Percentiles rank a stretch among this genome's conserved stretches.
Evolutionary conservation across 2,797 vertebrate genomes (phyloP).

Genomic region (Galagoides demidoff): DNA sequence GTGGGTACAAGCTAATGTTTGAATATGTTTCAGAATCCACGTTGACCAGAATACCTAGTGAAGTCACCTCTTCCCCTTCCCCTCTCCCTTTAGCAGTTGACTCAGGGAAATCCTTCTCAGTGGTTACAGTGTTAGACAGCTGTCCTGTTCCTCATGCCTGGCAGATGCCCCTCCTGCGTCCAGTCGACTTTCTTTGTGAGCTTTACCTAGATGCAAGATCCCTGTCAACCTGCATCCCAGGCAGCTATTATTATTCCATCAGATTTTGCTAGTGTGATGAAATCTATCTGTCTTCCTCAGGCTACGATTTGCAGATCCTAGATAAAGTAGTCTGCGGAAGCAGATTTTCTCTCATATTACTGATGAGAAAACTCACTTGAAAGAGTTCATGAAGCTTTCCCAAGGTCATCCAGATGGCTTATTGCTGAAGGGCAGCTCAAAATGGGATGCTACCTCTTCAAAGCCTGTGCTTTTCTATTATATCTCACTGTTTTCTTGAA

Average conservation of each 20-base stretch:
- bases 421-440: not conserved
- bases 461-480: not conserved
- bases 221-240: not conserved
- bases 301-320: not conserved
- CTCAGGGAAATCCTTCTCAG: not conserved
- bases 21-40: not conserved
- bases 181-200: not conserved
- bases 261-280: not conserved
- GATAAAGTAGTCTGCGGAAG: not conserved
- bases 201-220: too few relatives aligned
- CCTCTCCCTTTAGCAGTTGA: not conserved
- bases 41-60: not conserved
- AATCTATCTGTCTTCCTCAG: not conserved
- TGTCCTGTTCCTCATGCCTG: not conserved
- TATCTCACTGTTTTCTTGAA: not conserved
- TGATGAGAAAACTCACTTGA: not conserved
- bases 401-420: not conserved
- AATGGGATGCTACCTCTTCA: not conserved
- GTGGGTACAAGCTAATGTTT: not conserved
- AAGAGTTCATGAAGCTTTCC: not conserved
- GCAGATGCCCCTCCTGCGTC: not conserved
- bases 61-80: fast-evolving
- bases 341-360: not conserved
- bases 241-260: not conserved
- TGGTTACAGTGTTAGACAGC: not conserved